These are phyloP conservation scores for Leucophora obtusa DNA, from an alignment of 2,888 invertebrate genomes.

Conservation along the genomic window DNA sequence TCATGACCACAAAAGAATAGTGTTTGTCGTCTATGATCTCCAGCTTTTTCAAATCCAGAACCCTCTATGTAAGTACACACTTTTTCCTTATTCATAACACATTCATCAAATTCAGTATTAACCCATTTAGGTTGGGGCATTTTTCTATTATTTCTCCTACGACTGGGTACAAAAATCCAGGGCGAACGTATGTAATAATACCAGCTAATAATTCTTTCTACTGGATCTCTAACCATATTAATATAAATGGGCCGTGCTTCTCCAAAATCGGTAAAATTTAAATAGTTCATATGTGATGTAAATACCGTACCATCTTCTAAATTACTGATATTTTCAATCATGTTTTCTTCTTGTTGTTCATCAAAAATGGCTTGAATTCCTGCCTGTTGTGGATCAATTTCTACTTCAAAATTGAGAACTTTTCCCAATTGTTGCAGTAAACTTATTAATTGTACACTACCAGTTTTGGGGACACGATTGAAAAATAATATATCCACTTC, in stretches of 20 bases:
- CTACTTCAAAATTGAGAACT: constrained; percentile 71
- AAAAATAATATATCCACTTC: constrained; percentile 85
- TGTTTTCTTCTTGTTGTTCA: constrained; percentile 68
- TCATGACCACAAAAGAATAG: constrained; percentile 95
- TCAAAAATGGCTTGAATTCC: constrained; percentile 70
- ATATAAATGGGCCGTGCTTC: constrained; percentile 91
- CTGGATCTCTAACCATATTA: constrained; percentile 93
- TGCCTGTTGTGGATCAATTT: constrained; percentile 71
- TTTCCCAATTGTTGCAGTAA: constrained; percentile 72
- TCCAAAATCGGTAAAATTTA: constrained; percentile 80
- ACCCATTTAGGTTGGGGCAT: constrained; percentile 91
- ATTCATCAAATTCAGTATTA: constrained; percentile 92
- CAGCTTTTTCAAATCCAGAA: constrained; percentile 88
- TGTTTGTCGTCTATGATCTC: constrained; percentile 91
- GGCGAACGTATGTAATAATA: constrained; percentile 93
- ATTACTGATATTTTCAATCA: constrained; percentile 71
- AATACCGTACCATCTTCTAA: constrained; percentile 72
- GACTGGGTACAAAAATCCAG: constrained; percentile 92
- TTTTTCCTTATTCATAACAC: constrained; percentile 88
- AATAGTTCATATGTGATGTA: constrained; percentile 74
- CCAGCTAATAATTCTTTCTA: constrained; percentile 94
- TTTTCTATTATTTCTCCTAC: constrained; percentile 81
- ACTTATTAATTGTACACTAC: constrained; percentile 73
- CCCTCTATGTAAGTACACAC: constrained; percentile 90
- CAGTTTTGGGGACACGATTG: constrained; percentile 77